phyloP scores from a whole-genome alignment of 2,888 invertebrate genomes.

The Poecilobothrus nobilitatus region DNA sequence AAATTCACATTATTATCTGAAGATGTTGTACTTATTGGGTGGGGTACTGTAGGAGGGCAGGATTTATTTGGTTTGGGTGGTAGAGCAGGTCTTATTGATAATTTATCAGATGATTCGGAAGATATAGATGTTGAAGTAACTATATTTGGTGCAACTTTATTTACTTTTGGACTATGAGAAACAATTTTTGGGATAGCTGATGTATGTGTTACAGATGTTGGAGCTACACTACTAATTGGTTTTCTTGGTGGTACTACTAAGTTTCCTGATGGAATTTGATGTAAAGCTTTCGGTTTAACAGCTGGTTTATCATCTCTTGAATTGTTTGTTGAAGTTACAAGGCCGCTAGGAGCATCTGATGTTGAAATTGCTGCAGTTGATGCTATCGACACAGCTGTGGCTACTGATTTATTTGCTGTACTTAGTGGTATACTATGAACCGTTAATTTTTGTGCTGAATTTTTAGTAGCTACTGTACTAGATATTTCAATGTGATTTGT shows the following conservation, averaged over 20 bases:
- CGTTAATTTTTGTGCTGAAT: slow-evolving; percentile 44
- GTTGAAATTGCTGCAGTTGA: slow-evolving; percentile 28
- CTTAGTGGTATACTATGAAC: slow-evolving; percentile 50
- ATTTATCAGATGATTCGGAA: slow-evolving; percentile 65
- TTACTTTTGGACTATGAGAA: slow-evolving; percentile 44
- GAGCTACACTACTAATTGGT: slow-evolving; percentile 79
- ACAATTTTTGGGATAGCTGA: slow-evolving; percentile 43
- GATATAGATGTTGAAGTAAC: slow-evolving; percentile 51
- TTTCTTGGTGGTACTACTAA: slow-evolving; percentile 54
- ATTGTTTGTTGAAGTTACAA: slow-evolving; percentile 32
- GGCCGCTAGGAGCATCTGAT: slow-evolving; percentile 20
- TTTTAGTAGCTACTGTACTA: slow-evolving; percentile 34
- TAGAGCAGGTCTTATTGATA: slow-evolving; percentile 35
- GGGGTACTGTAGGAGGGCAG: not conserved
- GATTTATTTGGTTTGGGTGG: slow-evolving; percentile 26
- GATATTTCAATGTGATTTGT: slow-evolving; percentile 27
- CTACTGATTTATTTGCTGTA: slow-evolving; percentile 41
- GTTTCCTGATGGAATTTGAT: slow-evolving; percentile 33
- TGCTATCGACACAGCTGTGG: slow-evolving; percentile 35
- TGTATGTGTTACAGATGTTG: slow-evolving; percentile 53
- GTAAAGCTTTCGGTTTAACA: slow-evolving; percentile 40
- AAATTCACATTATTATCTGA: slow-evolving; percentile 19
- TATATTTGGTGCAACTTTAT: slow-evolving; percentile 43
- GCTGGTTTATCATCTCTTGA: slow-evolving; percentile 28
- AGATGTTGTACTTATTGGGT: slow-evolving; percentile 11